These are phyloP conservation scores for Serilophus lunatus DNA, from an alignment of 2,113 vertebrate genomes.

Conservation along the genomic window DNA sequence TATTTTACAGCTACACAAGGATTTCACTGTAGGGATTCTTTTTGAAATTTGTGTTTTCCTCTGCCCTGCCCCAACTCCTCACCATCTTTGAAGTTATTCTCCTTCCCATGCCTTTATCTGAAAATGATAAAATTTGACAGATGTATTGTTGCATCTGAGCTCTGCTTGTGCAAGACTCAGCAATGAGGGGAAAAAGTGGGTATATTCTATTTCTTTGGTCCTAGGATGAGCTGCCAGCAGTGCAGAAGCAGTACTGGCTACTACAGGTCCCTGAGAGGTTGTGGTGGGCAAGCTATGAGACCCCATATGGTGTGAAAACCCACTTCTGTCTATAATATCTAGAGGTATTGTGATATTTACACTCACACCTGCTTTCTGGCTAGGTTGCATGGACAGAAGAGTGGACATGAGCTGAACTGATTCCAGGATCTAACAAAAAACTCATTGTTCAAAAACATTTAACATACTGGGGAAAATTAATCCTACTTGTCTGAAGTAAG, in stretches of 20 bases:
- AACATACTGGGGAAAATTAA: background rate
- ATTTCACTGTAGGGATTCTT: background rate
- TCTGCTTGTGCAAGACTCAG: background rate
- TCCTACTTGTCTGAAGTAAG: background rate
- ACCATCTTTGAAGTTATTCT: background rate
- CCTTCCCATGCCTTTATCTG: background rate
- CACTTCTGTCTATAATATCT: background rate
- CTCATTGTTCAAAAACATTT: background rate
- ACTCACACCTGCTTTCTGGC: background rate
- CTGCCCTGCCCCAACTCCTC: background rate
- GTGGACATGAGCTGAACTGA: background rate
- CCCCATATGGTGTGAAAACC: background rate
- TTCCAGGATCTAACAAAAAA: background rate
- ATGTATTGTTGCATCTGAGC: background rate
- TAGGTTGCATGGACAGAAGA: background rate
- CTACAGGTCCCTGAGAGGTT: constrained; percentile 41
- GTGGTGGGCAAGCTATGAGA: background rate
- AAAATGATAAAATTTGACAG: background rate
- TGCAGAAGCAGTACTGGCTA: background rate
- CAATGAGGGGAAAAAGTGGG: background rate
- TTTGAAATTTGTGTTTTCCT: background rate
- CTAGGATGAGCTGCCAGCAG: background rate
- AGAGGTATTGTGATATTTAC: background rate
- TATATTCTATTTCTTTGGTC: constrained; percentile 36
- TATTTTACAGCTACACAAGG: background rate